These are phyloP conservation scores for Styela clava DNA, from an alignment of 23 tunicate species.

Conservation along the genomic window DNA sequence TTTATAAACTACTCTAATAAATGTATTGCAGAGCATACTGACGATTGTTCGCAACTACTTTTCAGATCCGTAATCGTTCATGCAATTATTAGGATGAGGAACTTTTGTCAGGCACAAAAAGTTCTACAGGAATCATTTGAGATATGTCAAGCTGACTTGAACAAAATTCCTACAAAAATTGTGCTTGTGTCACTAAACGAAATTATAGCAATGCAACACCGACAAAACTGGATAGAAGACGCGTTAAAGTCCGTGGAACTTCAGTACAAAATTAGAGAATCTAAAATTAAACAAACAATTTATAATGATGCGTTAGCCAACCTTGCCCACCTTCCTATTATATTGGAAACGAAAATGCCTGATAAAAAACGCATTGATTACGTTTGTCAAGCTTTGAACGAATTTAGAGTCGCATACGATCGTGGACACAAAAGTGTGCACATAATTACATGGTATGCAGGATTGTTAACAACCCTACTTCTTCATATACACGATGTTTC, in stretches of 20 bases:
- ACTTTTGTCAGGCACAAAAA: not conserved
- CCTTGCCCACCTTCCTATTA: not conserved
- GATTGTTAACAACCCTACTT: not conserved
- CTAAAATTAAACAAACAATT: not conserved
- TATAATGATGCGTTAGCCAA: not conserved
- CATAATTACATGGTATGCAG: not conserved
- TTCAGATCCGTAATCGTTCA: not conserved
- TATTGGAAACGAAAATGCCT: not conserved
- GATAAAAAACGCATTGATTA: not conserved
- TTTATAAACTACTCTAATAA: not conserved
- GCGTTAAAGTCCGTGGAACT: not conserved
- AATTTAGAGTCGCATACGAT: not conserved
- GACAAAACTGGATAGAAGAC: not conserved
- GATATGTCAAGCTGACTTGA: not conserved
- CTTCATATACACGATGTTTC: not conserved
- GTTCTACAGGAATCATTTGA: not conserved
- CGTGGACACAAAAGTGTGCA: not conserved
- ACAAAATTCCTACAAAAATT: not conserved
- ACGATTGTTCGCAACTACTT: not conserved
- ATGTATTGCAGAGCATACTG: not conserved
- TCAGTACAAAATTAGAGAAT: not conserved
- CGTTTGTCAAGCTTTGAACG: not conserved
- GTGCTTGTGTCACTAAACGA: not conserved
- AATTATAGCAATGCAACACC: not conserved
- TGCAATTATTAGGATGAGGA: not conserved